Base-by-base conservation (phyloP, 2,113 vertebrate species). In the Crocuta crocuta region DNA sequence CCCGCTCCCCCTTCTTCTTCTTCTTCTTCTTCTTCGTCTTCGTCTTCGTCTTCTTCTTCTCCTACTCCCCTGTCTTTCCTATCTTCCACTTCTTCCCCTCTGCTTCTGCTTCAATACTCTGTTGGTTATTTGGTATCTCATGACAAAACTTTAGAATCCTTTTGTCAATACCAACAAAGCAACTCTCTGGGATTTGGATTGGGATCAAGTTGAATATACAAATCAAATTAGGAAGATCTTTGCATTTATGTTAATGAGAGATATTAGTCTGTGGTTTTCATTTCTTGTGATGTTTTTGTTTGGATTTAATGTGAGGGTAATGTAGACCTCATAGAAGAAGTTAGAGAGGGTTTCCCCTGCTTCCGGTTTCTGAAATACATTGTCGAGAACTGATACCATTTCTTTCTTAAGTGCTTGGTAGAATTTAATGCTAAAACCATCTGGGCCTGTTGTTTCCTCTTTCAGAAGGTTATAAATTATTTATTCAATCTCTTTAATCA, bases 381-480 rank as follows among this genome's bases (percentile, higher is more conserved):
- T 84, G 12, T 78, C 88, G 63, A 84, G 23, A 91, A 93, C 65
- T 93, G 63, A 65, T 76, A 93, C 66, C 10, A 80, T 91, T 93
- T 96, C 35, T 90, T 95, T 12, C 50, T 89, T 70, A 80, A 85
- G 24, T 70, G 21, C 92, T 84, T 82, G 33, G 16, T 74, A 70
- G 63, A 92, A 74, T 96, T 78, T 24, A 66, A 26, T 48, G 21
- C 50, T 84, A 31, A 95, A 63, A 10, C 16, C n/a, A 90, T 92
- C 31, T 88, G 15, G 63, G 31, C 35, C 48, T 55, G 10, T 10
- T 85, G 28, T 11, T 95, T 96, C 91, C 31, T 89, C 28, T 96
- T 91, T 95, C 80, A 43, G 81, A 94, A 93, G 16, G 48, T 48
- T 84, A 91, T 17, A 65, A 68, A 95, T 82, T 79, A 93, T 91